A percentile compares a stretch with the other conserved stretches of the same genome.
Conservation (phyloP, 2,888 invertebrate genomes). For the Anaspis maculata region DNA sequence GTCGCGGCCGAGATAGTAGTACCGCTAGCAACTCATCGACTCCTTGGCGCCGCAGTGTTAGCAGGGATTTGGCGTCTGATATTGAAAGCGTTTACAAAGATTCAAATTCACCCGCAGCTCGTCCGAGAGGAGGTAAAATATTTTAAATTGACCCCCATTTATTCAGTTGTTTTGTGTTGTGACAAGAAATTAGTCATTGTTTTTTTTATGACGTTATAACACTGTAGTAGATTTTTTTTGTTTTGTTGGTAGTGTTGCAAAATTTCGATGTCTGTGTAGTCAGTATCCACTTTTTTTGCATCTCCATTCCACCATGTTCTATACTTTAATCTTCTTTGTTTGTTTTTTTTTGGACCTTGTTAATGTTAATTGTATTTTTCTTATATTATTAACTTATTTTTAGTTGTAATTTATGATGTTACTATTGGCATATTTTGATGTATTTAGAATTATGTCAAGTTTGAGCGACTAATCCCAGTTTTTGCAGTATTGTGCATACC, state of each 20-base stretch:
- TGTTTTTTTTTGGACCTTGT: conserved; percentile 17
- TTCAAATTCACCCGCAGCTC: conserved; percentile 44
- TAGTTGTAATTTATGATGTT: conserved; percentile 15
- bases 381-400: conserved; percentile 17
- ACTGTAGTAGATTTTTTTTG: too few species aligned
- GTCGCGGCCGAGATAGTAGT: conserved; percentile 33
- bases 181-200: conserved; percentile 10
- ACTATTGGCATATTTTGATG: conserved; percentile 25
- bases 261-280: too few species aligned
- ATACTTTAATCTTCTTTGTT: conserved; percentile 7
- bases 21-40: conserved; percentile 25
- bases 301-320: too few species aligned
- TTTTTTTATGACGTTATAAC: conserved; percentile 8
- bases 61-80: conserved; percentile 62
- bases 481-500: conserved; percentile 13
- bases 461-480: too few species aligned
- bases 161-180: conserved; percentile 18
- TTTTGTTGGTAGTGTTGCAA: too few species aligned
- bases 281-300: too few species aligned
- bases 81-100: conserved; percentile 66
- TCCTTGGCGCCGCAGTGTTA: conserved; percentile 55
- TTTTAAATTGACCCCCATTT: conserved; percentile 13
- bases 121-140: conserved; percentile 66
- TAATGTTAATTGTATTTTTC: conserved; percentile 15
- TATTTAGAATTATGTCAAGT: conserved; percentile 11